Base-by-base conservation (phyloP, 2,888 invertebrate genomes). In the Ichneumoninae sp. region DNA sequence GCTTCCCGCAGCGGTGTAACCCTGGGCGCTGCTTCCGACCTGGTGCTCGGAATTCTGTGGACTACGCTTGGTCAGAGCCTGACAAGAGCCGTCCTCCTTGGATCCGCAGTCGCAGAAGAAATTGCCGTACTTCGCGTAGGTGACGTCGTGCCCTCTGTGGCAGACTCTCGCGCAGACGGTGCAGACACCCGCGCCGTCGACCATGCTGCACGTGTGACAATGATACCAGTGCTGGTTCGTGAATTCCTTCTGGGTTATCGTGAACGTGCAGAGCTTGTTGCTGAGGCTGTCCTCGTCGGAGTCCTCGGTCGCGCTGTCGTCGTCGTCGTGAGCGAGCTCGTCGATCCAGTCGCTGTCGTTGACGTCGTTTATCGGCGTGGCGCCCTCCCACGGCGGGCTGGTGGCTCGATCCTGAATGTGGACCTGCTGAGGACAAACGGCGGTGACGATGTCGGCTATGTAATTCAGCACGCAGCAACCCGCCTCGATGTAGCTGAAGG, bases 61-160 rank as follows among this genome's bases (percentile, higher is more conserved):
- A 87, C 95, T 96, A 5, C 96, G 94, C 90, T 96, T 96, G 33
- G 94, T 94, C 30, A 94, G 87, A 0, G 95, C 96, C 91, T 96
- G 96, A 89, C 97, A 97, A 0, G 96, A 95, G 0, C 96, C 96
- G 91, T 98, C 98, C 73, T 98, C 98, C 93, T 98, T 99, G 0
- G 99, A 99, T 1, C 99, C 99, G 93, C 99, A 99, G 94, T 99
- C 99, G 92, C 99, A 99, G 95, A 99, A 99, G 95, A 99, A 99
- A 92, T 99, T 99, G 0, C 99, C 99, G 93, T 98, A 98, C 94
- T 99, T 99, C 74, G 99, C 98, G 92, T 99, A 99, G 5, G 98
- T 97, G 0, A 99, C 97, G 93, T 99, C 99, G 92, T 99, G 99
- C 0, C 98, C 98, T 88, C 98, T 96, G 93, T 99, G 99, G 92